Evolutionary conservation across 64 coral and sea anemone species (phyloP).

Genomic region (Platygyra sinensis): DNA sequence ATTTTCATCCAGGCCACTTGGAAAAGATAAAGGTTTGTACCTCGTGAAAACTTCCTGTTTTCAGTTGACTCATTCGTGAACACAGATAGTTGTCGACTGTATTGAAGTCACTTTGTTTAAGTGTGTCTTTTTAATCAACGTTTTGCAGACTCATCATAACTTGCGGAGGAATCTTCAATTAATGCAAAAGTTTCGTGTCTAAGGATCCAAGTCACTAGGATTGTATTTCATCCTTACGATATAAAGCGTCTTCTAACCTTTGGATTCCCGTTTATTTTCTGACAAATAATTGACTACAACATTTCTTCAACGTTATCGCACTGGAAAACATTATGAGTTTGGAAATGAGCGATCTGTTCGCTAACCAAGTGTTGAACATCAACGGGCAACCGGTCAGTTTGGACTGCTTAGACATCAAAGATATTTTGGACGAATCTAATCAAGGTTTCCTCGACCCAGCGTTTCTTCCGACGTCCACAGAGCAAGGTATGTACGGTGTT

Average conservation of each 20-base stretch:
- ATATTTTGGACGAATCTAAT: not conserved
- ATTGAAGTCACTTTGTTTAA: not conserved
- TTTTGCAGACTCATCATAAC: too few species aligned
- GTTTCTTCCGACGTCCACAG: not conserved
- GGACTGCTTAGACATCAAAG: not conserved
- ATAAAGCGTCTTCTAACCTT: not conserved
- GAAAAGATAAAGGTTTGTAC: not conserved
- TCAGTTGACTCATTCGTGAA: conserved; percentile 8
- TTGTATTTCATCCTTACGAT: not conserved
- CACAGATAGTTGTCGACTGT: not conserved
- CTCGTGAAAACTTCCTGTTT: conserved; percentile 11
- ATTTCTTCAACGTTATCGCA: not conserved
- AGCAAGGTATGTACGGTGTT: not conserved
- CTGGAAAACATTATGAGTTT: not conserved
- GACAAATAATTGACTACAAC: not conserved
- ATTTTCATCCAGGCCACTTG: not conserved
- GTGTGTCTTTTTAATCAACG: too few species aligned
- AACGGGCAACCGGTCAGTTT: conserved; percentile 20
- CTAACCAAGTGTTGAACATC: conserved; percentile 9
- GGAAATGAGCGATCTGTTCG: conserved; percentile 4
- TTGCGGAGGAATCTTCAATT: not conserved
- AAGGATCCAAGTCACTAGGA: not conserved
- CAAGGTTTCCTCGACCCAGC: not conserved
- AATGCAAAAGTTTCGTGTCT: not conserved
- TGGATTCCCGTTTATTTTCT: not conserved